Percentiles rank a stretch among this genome's conserved stretches.
These are phyloP conservation scores for Hippocampus mohnikei DNA, from an alignment of 2,113 vertebrate species.

Conservation along the genomic window DNA sequence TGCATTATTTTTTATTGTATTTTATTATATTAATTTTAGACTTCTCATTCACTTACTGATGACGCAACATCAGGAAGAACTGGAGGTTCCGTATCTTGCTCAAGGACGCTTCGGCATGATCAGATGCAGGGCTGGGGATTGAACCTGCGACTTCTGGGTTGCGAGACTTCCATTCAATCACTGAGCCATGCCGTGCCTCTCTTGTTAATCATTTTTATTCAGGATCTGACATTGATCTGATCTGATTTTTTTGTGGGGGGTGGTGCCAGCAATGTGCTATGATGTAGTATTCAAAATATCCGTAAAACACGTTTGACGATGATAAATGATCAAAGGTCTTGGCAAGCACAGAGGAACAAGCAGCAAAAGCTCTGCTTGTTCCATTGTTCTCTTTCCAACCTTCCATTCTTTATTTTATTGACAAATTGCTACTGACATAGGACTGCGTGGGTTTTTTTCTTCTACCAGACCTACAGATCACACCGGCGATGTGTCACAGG, in stretches of 20 bases:
- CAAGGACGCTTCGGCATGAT: no score
- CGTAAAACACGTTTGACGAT: slow-evolving; percentile 4
- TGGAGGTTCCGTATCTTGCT: no score
- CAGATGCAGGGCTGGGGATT: no score
- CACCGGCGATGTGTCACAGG: slow-evolving; percentile 20
- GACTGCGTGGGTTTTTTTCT: slow-evolving; percentile 12
- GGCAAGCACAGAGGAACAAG: background rate
- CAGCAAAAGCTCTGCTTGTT: background rate
- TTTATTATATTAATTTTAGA: no score
- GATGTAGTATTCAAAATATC: background rate
- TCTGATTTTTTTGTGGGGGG: background rate
- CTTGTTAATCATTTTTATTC: background rate
- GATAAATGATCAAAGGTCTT: background rate
- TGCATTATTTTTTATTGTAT: background rate
- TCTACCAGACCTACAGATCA: slow-evolving; percentile 19
- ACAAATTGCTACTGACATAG: slow-evolving; percentile 5
- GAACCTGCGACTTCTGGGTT: no score
- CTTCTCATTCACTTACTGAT: no score
- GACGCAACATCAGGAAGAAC: no score
- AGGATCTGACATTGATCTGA: background rate
- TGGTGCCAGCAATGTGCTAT: background rate
- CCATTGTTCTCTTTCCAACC: slow-evolving; percentile 7
- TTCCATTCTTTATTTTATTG: slow-evolving; percentile 15
- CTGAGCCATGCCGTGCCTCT: no score
- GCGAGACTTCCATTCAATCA: no score